Evolutionary conservation across 2,797 vertebrate species (phyloP).

Genomic region (Pseudotriccus pelzelni): DNA sequence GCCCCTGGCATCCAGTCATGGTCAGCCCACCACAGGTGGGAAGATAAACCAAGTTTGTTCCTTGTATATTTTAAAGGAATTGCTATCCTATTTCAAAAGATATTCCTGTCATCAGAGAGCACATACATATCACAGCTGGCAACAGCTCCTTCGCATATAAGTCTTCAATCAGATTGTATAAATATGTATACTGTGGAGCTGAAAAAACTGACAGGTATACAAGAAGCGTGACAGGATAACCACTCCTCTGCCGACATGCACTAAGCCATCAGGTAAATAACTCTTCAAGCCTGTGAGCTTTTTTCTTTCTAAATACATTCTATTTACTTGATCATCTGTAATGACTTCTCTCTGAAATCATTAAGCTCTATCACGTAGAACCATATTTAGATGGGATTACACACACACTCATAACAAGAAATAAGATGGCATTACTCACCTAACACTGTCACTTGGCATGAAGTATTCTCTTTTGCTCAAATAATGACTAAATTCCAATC

Average conservation of each 20-base stretch:
- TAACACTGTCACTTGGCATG: background rate
- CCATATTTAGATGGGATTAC: background rate
- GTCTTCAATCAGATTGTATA: conserved; percentile 17
- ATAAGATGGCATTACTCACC: conserved; percentile 1
- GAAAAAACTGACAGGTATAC: conserved; percentile 19
- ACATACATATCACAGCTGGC: background rate
- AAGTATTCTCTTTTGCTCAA: background rate
- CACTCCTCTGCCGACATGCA: background rate
- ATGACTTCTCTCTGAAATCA: conserved; percentile 8
- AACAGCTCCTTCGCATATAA: background rate
- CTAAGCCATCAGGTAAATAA: background rate
- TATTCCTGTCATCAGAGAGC: background rate
- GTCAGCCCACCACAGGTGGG: background rate
- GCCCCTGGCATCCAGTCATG: background rate
- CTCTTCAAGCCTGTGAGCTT: background rate
- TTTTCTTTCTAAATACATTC: background rate
- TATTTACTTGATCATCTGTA: conserved; percentile 1
- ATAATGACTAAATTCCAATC: background rate
- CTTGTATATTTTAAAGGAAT: background rate
- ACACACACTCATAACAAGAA: background rate
- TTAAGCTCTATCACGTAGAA: background rate
- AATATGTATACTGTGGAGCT: background rate
- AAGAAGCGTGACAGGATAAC: conserved; percentile 41
- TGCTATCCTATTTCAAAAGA: background rate
- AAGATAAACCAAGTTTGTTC: background rate